Conservation (phyloP, 1,140 invertebrate species). For the Pseudomyrmex concolor region DNA sequence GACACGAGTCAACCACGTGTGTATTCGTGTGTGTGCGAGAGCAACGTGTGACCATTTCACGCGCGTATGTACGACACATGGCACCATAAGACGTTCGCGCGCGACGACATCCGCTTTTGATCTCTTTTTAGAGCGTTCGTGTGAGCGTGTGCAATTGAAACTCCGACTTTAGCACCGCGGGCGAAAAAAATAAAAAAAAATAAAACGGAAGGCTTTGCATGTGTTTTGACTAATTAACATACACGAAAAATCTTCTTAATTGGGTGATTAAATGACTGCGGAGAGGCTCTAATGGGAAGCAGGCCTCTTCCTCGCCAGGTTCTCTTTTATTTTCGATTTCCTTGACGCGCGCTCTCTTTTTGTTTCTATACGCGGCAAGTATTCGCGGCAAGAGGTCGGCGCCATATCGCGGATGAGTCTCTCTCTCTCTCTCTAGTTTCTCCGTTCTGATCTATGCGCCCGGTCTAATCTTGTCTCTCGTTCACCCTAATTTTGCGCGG, state of each 20-base stretch:
- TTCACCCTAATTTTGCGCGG: constrained; percentile 47
- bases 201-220: constrained; percentile 73
- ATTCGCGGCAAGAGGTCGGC: constrained; percentile 41
- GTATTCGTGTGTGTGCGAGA: no score
- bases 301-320: constrained; percentile 1
- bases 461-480: constrained; percentile 41
- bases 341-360: background rate
- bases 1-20: constrained; percentile 29
- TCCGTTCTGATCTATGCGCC: constrained; percentile 22
- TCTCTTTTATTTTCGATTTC: constrained; percentile 4
- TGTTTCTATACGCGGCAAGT: background rate
- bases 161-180: constrained; percentile 48
- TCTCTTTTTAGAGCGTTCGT: constrained; percentile 73
- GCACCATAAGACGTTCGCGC: constrained; percentile 64
- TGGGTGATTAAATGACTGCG: constrained; percentile 78
- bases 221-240: constrained; percentile 83
- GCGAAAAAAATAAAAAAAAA: constrained; percentile 2
- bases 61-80: constrained; percentile 35
- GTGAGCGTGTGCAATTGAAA: constrained; percentile 66
- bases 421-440: constrained; percentile 21
- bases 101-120: constrained; percentile 70
- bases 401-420: background rate
- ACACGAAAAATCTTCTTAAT: constrained; percentile 81
- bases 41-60: background rate
- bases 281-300: constrained; percentile 74